phyloP scores from a whole-genome alignment of 2,888 invertebrate species.

The Nephrotoma guestfalica region DNA sequence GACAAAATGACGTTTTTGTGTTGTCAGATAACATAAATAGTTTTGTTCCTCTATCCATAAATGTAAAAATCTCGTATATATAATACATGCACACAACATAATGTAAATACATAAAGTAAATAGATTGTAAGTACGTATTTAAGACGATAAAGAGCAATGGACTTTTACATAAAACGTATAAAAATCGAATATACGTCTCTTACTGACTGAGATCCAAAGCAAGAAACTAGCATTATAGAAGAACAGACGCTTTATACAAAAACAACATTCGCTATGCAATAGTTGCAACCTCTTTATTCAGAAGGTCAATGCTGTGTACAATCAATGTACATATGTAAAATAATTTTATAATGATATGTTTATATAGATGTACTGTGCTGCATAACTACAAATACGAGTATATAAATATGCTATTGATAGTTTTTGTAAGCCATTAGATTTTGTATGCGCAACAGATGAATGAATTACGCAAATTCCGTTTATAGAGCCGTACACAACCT shows the following conservation, averaged over 20 bases:
- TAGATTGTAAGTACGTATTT: no score
- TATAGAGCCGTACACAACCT: neutral
- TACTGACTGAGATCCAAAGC: neutral
- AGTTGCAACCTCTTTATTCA: neutral
- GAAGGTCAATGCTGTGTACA: neutral
- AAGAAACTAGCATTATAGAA: neutral
- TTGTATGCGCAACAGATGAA: neutral
- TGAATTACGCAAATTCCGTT: neutral
- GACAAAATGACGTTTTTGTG: no score
- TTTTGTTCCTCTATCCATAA: no score
- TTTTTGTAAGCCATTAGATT: neutral
- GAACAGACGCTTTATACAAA: neutral
- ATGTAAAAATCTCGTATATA: no score
- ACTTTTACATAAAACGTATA: neutral
- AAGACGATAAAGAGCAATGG: neutral
- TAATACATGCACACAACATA: no score
- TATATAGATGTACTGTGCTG: neutral
- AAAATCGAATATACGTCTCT: neutral
- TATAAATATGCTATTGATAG: neutral
- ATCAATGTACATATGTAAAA: neutral
- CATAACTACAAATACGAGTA: neutral
- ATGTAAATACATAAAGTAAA: no score
- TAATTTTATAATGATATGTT: neutral
- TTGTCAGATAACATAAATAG: no score
- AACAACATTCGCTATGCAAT: neutral